phyloP scores from a whole-genome alignment of 1,140 invertebrate species.

The Bombus balteatus region DNA sequence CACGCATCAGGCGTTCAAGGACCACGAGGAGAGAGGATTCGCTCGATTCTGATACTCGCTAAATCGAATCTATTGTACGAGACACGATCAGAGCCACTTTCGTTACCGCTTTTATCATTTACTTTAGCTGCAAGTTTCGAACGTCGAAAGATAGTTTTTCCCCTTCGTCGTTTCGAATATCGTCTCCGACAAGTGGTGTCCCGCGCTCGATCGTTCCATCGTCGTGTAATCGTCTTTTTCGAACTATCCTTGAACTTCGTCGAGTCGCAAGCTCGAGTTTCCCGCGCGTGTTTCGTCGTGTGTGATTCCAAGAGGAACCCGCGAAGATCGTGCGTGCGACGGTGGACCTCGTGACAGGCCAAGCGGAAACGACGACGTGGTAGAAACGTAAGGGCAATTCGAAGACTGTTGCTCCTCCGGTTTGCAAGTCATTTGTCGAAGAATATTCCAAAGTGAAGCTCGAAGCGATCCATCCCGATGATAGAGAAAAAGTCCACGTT shows the following conservation, averaged over 20 bases:
- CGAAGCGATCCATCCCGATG: neutral
- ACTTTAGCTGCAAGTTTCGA: neutral
- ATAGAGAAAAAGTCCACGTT: neutral
- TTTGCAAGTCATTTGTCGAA: neutral
- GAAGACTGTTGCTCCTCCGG: neutral
- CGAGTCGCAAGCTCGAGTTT: neutral
- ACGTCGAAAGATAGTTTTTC: neutral
- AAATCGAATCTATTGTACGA: conserved; percentile 8
- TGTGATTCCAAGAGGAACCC: neutral
- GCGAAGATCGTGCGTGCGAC: conserved; percentile 25
- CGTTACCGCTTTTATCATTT: neutral
- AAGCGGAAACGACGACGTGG: neutral
- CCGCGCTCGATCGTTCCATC: neutral
- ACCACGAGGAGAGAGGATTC: conserved; percentile 49
- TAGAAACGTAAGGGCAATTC: neutral
- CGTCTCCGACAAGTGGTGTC: neutral
- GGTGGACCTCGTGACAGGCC: conserved; percentile 15
- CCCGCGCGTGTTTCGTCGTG: conserved; percentile 13
- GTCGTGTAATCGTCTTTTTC: neutral
- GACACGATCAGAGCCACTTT: neutral
- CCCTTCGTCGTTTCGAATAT: neutral
- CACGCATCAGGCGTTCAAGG: conserved; percentile 34
- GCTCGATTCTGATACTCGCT: conserved; percentile 1
- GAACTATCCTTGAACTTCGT: neutral
- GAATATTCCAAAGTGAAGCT: neutral